Base-by-base conservation (phyloP, 2,797 vertebrate species). In the Sternarchorhynchus goeldii region DNA sequence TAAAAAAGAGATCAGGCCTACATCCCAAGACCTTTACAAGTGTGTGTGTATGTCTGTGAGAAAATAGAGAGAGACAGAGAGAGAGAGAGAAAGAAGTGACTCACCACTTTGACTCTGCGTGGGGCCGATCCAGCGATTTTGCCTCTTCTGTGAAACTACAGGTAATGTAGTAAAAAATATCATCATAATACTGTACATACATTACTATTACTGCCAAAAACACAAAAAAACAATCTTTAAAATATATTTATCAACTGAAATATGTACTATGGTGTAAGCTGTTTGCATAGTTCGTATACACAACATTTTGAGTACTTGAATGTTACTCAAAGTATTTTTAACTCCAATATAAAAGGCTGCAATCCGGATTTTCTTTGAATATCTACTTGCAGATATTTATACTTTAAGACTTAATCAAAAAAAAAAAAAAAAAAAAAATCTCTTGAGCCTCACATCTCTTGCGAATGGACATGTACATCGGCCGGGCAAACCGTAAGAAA, bases 21-120 rank as follows among this genome's bases (percentile, higher is more conserved):
- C 73, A 85, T 80, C 56, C 6, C 25, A 25, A 25, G 25, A 25
- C 1, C 7, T 71, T 34, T 67, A 34, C 62, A 25, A 70, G 17
- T 18, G 34, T 73, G 25, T 53, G 50, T 45, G 34, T 66, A 66
- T 50, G 77, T 25, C 71, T 55, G 72, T 14, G 73, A 67, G n/a
- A n/a, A n/a, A n/a, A n/a, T n/a, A n/a, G 1, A 64, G 18, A 20
- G 20, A 34, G 72, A 45, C 12, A 21, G n/a, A 58, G 12, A 31
- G 16, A 56, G 18, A 50, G 36, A 73, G 70, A 58, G 36, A 36
- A 7, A 4, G 34, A 75, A 34, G 70, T 34, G 65, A 87, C 91
- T 91, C 83, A 94, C 93, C 93, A 16, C 93, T 94, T 81, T 93
- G 92, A 81, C 89, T 93, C 82, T 94, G 91, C 12, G 92, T 94